These are phyloP conservation scores for Chymomyza amoena DNA, from an alignment of 2,888 invertebrate species.

Conservation along the genomic window DNA sequence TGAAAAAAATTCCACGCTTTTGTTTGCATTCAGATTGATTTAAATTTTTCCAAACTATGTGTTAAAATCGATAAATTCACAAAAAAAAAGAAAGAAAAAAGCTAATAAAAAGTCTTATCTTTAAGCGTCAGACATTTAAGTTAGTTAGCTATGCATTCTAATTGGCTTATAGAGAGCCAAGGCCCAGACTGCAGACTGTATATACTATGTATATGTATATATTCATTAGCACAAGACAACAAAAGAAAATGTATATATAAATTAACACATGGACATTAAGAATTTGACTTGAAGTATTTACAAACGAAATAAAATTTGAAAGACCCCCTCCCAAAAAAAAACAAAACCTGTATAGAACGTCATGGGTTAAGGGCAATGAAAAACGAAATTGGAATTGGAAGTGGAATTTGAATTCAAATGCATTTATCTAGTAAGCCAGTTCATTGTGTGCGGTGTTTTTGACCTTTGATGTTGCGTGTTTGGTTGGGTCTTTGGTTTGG, in stretches of 20 bases:
- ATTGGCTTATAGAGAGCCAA: background rate
- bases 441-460: constrained; percentile 41
- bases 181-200: background rate
- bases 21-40: constrained; percentile 18
- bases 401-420: constrained; percentile 33
- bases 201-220: background rate
- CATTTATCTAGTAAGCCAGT: constrained; percentile 33
- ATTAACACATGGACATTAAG: constrained; percentile 39
- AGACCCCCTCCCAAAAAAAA: constrained; percentile 27
- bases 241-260: constrained; percentile 2
- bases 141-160: background rate
- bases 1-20: constrained; percentile 23
- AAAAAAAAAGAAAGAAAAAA: background rate
- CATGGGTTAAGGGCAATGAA: constrained; percentile 27
- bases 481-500: background rate
- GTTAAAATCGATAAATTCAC: constrained; percentile 23
- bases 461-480: constrained; percentile 47
- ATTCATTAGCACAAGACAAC: background rate
- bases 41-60: constrained; percentile 37
- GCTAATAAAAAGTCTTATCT: background rate
- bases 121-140: background rate
- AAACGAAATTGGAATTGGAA: constrained; percentile 32
- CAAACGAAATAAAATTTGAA: background rate
- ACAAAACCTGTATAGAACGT: constrained; percentile 40
- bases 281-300: background rate